phyloP scores from a whole-genome alignment of 2,113 vertebrate genomes.

The Loxodonta africana region DNA sequence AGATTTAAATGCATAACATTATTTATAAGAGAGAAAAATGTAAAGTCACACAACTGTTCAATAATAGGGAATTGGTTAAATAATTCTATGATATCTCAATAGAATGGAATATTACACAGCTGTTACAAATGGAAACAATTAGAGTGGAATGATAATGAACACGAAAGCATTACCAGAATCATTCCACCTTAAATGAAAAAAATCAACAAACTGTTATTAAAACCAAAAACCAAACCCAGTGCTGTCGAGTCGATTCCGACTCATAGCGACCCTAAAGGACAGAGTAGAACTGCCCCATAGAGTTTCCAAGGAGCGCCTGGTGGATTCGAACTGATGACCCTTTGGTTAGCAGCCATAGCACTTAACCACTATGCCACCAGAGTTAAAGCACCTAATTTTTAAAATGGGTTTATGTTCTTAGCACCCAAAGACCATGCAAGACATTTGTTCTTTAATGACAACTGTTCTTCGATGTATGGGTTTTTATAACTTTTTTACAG shows the following conservation, averaged over 20 bases:
- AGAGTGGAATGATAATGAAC: neutral
- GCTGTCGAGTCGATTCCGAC: too few relatives aligned
- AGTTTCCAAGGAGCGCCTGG: too few relatives aligned
- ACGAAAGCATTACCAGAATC: neutral
- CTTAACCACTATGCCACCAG: too few relatives aligned
- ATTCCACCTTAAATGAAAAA: neutral
- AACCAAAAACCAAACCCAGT: too few relatives aligned
- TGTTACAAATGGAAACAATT: neutral
- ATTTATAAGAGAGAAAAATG: slow-evolving; percentile 11
- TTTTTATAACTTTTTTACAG: neutral
- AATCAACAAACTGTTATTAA: slow-evolving; percentile 18
- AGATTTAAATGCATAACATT: neutral
- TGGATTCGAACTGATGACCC: too few relatives aligned
- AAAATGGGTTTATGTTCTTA: neutral
- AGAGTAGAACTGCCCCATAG: too few relatives aligned
- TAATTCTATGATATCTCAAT: neutral
- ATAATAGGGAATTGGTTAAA: neutral
- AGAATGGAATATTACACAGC: neutral
- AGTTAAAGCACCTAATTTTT: neutral
- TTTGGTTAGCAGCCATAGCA: too few relatives aligned
- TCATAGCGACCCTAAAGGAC: too few relatives aligned
- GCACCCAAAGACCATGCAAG: neutral
- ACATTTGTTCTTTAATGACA: neutral
- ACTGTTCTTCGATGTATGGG: neutral
- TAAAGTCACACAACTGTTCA: neutral